Evolutionary conservation across 1,140 invertebrate genomes (phyloP).

Genomic region (Lordiphosa clarofinis): DNA sequence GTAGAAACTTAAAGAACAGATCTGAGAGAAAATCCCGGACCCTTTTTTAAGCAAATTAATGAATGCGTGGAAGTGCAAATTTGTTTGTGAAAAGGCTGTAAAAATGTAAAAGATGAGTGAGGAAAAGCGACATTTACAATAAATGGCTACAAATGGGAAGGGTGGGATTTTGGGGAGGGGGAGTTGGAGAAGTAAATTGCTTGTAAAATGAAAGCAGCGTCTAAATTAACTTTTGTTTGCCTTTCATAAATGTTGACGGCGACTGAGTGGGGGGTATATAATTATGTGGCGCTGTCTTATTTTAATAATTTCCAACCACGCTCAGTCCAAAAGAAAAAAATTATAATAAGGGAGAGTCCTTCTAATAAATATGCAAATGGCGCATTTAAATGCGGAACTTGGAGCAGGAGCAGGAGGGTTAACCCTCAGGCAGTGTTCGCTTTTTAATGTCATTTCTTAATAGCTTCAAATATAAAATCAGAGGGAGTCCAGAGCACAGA

Average conservation of each 20-base stretch:
- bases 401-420: neutral
- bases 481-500: conserved; percentile 21
- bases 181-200: conserved; percentile 52
- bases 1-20: conserved; percentile 12
- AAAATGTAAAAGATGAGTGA: conserved; percentile 30
- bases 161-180: neutral
- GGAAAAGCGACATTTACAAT: conserved; percentile 47
- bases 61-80: conserved; percentile 71
- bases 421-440: conserved; percentile 29
- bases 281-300: conserved; percentile 75
- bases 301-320: conserved; percentile 53
- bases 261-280: conserved; percentile 28
- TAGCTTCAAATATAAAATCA: conserved; percentile 71
- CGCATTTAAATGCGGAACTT: conserved; percentile 63
- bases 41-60: conserved; percentile 59
- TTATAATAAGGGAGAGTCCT: conserved; percentile 27
- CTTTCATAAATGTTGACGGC: conserved; percentile 53
- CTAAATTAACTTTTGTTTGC: conserved; percentile 79
- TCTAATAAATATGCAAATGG: conserved; percentile 79
- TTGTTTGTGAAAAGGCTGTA: conserved; percentile 62
- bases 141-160: neutral
- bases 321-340: conserved; percentile 20
- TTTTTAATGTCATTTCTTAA: conserved; percentile 76
- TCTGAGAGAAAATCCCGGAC: neutral
- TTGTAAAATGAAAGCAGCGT: conserved; percentile 76